phyloP scores from a whole-genome alignment of 2,113 vertebrate genomes.

The Hepsetus odoe region DNA sequence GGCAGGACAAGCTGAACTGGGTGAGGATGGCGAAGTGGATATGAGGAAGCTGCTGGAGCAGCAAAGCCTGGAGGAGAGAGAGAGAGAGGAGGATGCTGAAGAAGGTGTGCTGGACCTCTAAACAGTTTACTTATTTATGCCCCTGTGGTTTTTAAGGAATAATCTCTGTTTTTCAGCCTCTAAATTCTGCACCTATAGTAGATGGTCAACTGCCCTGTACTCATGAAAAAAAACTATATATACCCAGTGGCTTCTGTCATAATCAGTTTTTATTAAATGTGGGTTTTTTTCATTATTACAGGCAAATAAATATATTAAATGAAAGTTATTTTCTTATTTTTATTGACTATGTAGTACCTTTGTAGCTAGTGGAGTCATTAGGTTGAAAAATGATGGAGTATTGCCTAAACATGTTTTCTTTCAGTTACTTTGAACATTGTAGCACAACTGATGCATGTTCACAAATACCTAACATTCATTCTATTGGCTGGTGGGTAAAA shows the following conservation, averaged over 20 bases:
- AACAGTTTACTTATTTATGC: not conserved
- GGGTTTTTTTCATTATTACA: too few species aligned
- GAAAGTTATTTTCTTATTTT: too few species aligned
- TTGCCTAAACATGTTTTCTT: not conserved
- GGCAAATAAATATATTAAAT: too few species aligned
- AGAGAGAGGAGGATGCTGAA: slow-evolving; percentile 86
- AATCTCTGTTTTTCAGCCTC: not conserved
- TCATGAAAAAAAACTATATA: too few species aligned
- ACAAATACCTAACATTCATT: not conserved
- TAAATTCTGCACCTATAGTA: too few species aligned
- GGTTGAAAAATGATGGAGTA: too few species aligned
- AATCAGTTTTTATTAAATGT: too few species aligned
- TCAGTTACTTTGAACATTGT: not conserved
- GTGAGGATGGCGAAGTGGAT: slow-evolving; percentile 79
- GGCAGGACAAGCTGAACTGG: slow-evolving; percentile 81
- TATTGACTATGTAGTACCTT: too few species aligned
- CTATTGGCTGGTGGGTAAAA: not conserved
- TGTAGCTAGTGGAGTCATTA: too few species aligned
- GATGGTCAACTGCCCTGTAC: too few species aligned
- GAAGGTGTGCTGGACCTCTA: slow-evolving; percentile 78
- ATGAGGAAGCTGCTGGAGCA: slow-evolving; percentile 86
- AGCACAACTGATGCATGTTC: too few species aligned
- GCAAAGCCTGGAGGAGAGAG: slow-evolving; percentile 87
- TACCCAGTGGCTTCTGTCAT: too few species aligned
- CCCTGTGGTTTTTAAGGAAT: not conserved